phyloP scores from a whole-genome alignment of 2,888 invertebrate genomes.

The Leptogaster cylindrica region DNA sequence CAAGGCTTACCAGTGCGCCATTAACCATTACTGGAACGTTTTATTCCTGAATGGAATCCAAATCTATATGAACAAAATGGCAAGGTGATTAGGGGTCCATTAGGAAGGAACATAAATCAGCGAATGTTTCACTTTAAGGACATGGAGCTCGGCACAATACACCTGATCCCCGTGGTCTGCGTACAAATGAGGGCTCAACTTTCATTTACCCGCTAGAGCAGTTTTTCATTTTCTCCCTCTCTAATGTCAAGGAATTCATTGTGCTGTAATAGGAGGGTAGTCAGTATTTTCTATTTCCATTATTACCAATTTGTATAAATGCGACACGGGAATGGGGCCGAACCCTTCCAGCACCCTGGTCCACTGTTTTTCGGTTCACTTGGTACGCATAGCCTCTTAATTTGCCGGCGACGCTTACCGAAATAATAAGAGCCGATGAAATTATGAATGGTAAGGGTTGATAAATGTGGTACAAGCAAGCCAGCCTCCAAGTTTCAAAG shows the following conservation, averaged over 20 bases:
- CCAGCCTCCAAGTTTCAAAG: background rate
- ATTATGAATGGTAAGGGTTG: background rate
- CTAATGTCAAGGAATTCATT: slow-evolving; percentile 31
- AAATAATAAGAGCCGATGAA: background rate
- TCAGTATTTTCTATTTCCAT: slow-evolving; percentile 30
- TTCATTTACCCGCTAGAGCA: slow-evolving; percentile 24
- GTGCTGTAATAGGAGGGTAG: slow-evolving; percentile 19
- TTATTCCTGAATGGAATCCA: slow-evolving; percentile 36
- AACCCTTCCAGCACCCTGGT: slow-evolving; percentile 6
- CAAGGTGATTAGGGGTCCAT: slow-evolving; percentile 37
- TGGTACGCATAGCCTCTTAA: slow-evolving; percentile 4
- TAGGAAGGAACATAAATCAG: slow-evolving; percentile 33
- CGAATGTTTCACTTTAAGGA: slow-evolving; percentile 33
- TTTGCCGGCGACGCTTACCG: slow-evolving; percentile 3
- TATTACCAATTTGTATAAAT: slow-evolving; percentile 37
- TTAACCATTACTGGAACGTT: slow-evolving; percentile 33
- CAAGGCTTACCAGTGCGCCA: slow-evolving; percentile 27
- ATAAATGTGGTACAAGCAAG: slow-evolving; percentile 17
- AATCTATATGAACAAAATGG: slow-evolving; percentile 34
- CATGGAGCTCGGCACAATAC: slow-evolving; percentile 16
- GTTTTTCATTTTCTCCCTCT: slow-evolving; percentile 24
- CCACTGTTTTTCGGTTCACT: too few species aligned
- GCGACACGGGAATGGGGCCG: background rate
- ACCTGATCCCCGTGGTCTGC: slow-evolving; percentile 31
- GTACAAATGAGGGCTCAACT: slow-evolving; percentile 35